Base-by-base conservation (phyloP, 2,888 invertebrate species). In the Drosophila anceps region DNA sequence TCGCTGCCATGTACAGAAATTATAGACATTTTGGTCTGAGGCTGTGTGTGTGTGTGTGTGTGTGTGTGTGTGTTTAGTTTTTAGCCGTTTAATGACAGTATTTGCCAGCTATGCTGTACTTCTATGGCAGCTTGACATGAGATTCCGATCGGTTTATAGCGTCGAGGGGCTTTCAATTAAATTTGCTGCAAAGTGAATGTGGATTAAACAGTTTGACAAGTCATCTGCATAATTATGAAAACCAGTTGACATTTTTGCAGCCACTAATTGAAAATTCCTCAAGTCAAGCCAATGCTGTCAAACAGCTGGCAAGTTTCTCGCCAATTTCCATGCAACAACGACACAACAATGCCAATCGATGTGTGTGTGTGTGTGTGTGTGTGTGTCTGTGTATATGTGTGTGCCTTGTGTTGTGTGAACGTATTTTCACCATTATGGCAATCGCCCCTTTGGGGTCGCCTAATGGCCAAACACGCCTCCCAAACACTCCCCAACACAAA, bases 201-300 rank as follows among this genome's bases (percentile, higher is more conserved):
- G 67, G 77, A 85, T 79, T 76, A 79, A 64, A 60, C 67, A 29
- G 66, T 82, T 76, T 87, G 74, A 69, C 84, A 81, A 81, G 77
- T 76, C 67, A 69, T 83, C 66, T 71, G 89, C 82, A 83, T 86
- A 88, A 81, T 86, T 79, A 71, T 79, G 71, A 72, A 81, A 72
- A 55, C 62, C 50, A 73, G 84, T 80, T 80, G 72, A 76, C 83
- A 88, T 82, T 69, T 76, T 76, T 69, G 35, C 61, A 58, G 54
- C 50, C 83, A 81, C 84, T 89, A 87, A 84, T 84, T 84, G 84
- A 78, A 84, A 84, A 84, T 84, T 89, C 89, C 84, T 69, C 55
- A 60, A 81, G 67, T 58, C 31, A 70, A 55, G 57, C 60, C 73
- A 64, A 76, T 76, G 73, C 73, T 55, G 55, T 55, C 68, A 68